Evolutionary conservation across 2,797 vertebrate genomes (phyloP), one percentile per base, ranked within the genome.

Genomic region (Toxotes lorentzi): DNA sequence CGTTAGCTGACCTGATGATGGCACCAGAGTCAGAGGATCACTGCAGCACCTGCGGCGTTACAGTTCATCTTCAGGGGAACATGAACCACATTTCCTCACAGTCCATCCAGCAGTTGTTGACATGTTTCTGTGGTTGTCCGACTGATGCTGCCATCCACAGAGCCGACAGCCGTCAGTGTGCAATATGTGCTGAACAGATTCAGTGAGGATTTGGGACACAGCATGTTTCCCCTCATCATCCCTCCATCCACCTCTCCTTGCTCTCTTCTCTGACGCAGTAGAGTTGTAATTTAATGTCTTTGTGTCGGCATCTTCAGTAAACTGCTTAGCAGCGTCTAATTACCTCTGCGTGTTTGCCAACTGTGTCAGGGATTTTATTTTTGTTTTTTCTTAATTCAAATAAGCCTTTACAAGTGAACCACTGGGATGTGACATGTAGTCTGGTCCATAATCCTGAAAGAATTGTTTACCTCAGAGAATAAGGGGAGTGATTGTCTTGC

Each of bases 261-360:
- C 17, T 4, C 32, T 35, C 58, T 19, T 12, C 57, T 48, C 57
- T 48, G 62, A 67, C 78, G 82, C 65, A 24, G 34, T 75, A 63
- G 79, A 81, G 76, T 67, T 83, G 47, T 78, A 78, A 89, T 87
- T 79, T 41, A 34, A 40, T 19, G 73, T 79, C 71, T 87, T 74
- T 86, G 77, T 88, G 76, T 83, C 27, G 2, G 7, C 43, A 27
- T 80, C 76, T 40, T 62, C 63, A 59, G 7, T 86, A 80, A 73
- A 79, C 79, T 80, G 82, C 81, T 84, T 81, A 84, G 84, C n/a
- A 2, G 58, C 1, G 24, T 76, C 71, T 88, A 88, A 90, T 90
- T 84, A 86, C 75, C 70, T 24, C 71, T 38, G 60, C 9, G 9
- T 77, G 81, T 74, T 86, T 76, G 71, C 68, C 83, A 76, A 74